A percentile compares a stretch with the other conserved stretches of the same genome.
Conservation (phyloP, 2,797 vertebrate species). For the Pseudomugil gertrudae region DNA sequence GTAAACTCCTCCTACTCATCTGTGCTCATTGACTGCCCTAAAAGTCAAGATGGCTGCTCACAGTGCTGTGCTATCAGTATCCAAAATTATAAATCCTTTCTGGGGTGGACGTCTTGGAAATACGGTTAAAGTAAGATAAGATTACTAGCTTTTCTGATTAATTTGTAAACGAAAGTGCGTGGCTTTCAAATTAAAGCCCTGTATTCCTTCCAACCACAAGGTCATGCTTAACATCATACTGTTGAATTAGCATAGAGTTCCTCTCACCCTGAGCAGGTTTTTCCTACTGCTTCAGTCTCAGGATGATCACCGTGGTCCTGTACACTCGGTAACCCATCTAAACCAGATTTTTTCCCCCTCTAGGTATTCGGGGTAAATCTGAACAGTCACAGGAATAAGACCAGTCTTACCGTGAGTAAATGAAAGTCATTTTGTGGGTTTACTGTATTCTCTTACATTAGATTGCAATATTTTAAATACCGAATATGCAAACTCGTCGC, state of each 20-base stretch:
- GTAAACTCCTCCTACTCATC: background rate
- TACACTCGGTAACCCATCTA: rapidly evolving
- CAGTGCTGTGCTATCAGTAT: constrained; percentile 62
- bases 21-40: background rate
- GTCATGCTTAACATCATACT: constrained; percentile 42
- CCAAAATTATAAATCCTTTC: constrained; percentile 71
- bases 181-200: background rate
- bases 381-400: constrained; percentile 67
- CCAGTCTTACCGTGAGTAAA: constrained; percentile 61
- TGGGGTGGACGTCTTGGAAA: constrained; percentile 69
- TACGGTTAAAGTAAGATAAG: constrained; percentile 74
- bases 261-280: background rate
- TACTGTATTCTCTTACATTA: background rate
- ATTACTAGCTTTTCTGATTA: rapidly evolving
- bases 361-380: constrained; percentile 76
- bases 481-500: background rate
- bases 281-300: background rate
- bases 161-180: background rate
- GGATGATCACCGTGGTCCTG: rapidly evolving
- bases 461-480: background rate
- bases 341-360: constrained; percentile 16
- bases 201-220: constrained; percentile 49
- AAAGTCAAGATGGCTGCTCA: constrained; percentile 78
- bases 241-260: constrained; percentile 9
- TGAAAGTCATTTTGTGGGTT: background rate